Base-by-base conservation (phyloP, 2,113 vertebrate genomes). In the Phrynocephalus versicolor region DNA sequence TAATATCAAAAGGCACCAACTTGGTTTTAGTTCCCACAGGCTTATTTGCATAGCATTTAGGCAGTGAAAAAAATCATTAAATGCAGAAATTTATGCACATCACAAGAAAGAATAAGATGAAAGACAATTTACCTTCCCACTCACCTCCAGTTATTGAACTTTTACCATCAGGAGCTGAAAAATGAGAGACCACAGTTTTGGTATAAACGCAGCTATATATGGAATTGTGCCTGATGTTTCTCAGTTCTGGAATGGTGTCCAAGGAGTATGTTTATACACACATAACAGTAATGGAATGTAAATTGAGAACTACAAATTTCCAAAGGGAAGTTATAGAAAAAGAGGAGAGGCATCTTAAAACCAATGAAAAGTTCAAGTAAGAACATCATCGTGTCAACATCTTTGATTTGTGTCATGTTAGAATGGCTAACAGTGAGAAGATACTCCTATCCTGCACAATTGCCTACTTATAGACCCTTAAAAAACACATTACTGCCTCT, bases 11-110 rank as follows among this genome's bases (percentile, higher is more conserved):
- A 82, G 64, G 65, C 33, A 23, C 73, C 57, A 51, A 70, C 23
- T 62, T 78, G 62, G 77, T 82, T 82, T 77, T 45, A 82, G 80
- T 62, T 76, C 65, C 80, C 85, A 71, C 65, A 82, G 73, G 57
- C 35, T 37, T 60, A 82, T 60, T 87, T 76, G 85, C 73, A 87
- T 77, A 76, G 82, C 73, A 78, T 51, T 77, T 69, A 78, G 74
- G 55, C 35, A 75, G 10, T 70, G 57, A 45, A 10, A 51, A 78
- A 87, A 82, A 35, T 71, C 80, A 78, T 78, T 57, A 82, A 77
- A 27, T 58, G 30, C n/a, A 69, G 39, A 41, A 37, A 77, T 70
- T 78, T 78, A 70, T 78, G 65, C 58, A 77, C 65, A 51, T 71
- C 64, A 78, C 33, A 78, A 71, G 65, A 16, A 82, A 9, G 37